Conservation (phyloP, 2,113 vertebrate species). For the Chelonoidis abingdonii region DNA sequence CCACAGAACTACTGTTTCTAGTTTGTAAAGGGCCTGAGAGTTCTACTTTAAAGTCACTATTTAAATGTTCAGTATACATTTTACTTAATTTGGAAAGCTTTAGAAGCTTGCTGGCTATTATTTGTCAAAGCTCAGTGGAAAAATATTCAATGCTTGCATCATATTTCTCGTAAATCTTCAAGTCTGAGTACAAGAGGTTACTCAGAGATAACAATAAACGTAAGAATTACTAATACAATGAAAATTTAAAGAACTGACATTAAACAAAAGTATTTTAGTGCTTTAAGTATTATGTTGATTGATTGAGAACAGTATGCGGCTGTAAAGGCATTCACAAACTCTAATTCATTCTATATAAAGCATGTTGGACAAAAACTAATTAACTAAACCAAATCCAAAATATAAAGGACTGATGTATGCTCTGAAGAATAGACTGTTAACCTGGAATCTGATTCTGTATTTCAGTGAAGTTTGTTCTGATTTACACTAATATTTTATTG, state of each 20-base stretch:
- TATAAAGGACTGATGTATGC: neutral
- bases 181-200: neutral
- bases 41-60: neutral
- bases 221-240: neutral
- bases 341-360: neutral
- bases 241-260: neutral
- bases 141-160: neutral
- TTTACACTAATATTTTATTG: neutral
- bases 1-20: neutral
- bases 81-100: neutral
- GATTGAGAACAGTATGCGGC: no score
- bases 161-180: neutral
- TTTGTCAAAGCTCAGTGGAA: neutral
- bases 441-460: neutral
- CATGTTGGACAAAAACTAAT: neutral
- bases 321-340: neutral
- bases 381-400: neutral
- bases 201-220: neutral
- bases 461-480: neutral
- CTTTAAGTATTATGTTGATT: constrained; percentile 22
- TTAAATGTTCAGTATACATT: neutral
- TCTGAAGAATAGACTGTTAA: neutral
- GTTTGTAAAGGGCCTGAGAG: neutral
- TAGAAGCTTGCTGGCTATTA: neutral
- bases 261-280: neutral